Evolutionary conservation across 2,797 vertebrate species (phyloP), one percentile per base, ranked within the genome.

Genomic region (Sebastes vulpes): DNA sequence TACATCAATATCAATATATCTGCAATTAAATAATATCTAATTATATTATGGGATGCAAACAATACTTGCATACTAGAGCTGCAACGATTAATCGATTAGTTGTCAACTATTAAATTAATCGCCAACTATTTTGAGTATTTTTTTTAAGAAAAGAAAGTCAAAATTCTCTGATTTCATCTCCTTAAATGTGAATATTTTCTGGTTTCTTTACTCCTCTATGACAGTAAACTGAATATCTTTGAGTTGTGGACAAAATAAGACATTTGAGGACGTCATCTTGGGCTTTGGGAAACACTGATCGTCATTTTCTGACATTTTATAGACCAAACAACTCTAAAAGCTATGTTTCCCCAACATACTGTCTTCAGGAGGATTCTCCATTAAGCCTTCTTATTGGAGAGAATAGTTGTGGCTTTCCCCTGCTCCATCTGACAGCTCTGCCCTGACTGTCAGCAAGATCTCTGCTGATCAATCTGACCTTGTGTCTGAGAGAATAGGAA

Each of bases 381-480:
- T 48, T 74, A 70, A 78, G 76, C 32, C 42, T 6, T 77, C 65
- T 54, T 68, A 68, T 16, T 75, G 77, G 48, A 80, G 42, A 59
- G 57, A 77, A 42, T 20, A 26, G 72, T 59, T 58, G 61, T 73
- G 53, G 21, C 57, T 73, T 76, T 69, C 46, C 20, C 54, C 42
- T 64, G 64, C 73, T 72, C 58, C 9, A 11, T 72, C 76, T 76
- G 76, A 74, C 65, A 71, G 74, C 59, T n/a, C 38, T 65, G 54
- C 53, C 29, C 54, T 31, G 16, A 65, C 68, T 80, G 84, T 90
- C 85, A 82, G 79, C 59, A 79, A 70, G 63, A 84, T 85, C 67
- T 77, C 57, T 80, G 72, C 77, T 79, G 65, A 83, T 86, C 82
- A 72, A 42, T 79, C 79, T 86, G 80, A 84, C 81, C 82, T 61